Percentiles rank a stretch among this genome's conserved stretches.
These are phyloP conservation scores for Sigmodon hispidus DNA, from an alignment of 2,113 vertebrate species.

Conservation along the genomic window DNA sequence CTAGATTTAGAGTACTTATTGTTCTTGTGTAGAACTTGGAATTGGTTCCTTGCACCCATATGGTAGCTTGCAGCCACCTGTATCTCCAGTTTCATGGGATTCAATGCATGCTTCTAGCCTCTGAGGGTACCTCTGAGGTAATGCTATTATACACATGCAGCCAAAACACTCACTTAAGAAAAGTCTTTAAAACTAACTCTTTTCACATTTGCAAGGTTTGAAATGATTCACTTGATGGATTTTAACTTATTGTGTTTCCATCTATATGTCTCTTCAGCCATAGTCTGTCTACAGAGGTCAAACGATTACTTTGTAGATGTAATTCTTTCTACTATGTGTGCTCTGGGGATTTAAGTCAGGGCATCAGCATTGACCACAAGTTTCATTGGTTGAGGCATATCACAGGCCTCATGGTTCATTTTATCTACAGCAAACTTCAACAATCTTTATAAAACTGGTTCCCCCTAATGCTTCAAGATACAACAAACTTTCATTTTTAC, in stretches of 20 bases:
- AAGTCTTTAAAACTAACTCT: neutral
- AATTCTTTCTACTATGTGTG: neutral
- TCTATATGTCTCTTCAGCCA: neutral
- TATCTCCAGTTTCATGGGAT: neutral
- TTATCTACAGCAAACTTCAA: neutral
- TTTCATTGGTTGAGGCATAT: neutral
- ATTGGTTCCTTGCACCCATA: neutral
- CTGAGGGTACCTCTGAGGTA: neutral
- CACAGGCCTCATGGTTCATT: neutral
- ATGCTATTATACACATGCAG: no score
- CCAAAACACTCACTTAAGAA: neutral
- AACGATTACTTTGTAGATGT: neutral
- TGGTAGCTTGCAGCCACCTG: neutral
- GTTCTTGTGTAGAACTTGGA: neutral
- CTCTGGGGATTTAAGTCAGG: neutral
- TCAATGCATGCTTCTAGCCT: neutral
- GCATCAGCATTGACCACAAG: neutral
- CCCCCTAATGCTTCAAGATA: neutral
- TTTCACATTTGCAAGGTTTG: neutral
- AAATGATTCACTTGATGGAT: neutral
- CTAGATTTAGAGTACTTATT: neutral
- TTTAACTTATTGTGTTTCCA: neutral
- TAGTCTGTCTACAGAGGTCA: neutral
- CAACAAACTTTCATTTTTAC: neutral
- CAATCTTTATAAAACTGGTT: neutral